Evolutionary conservation across 2,797 vertebrate genomes (phyloP), one percentile per base, ranked within the genome.

Genomic region (Chanos chanos): DNA sequence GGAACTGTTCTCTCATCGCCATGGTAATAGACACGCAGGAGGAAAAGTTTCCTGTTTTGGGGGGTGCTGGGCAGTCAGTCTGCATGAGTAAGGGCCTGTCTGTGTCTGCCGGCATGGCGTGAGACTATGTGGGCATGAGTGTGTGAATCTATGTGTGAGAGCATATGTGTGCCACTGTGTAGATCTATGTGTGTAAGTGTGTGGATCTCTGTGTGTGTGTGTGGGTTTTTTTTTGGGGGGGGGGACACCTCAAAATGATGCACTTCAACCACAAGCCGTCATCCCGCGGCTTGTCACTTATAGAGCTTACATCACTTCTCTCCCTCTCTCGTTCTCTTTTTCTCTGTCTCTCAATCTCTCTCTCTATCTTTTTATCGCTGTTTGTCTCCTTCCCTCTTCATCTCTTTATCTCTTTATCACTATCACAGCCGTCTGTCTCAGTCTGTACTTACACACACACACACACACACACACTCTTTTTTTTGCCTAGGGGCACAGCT

Each of bases 241-340:
- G n/a, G 39, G 41, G 27, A 60, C 19, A 61, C 61, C 54, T 62
- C 52, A 61, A 71, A 53, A 53, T 25, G n/a, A 66, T 50, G 58
- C 51, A 55, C 45, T 48, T 40, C 31, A 64, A 44, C 41, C 39
- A 10, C 16, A 69, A 67, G 50, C 57, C 72, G 36, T 45, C 44
- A 52, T 50, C 15, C 64, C 48, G 27, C 27, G n/a, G n/a, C 30
- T 19, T 50, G 30, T 44, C 13, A 28, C 47, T 18, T 39, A 37
- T 22, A 10, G 44, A 30, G 8, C 22, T 58, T 28, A 8, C n/a
- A 30, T 55, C 51, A 36, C 43, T 53, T 43, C 13, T 21, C 21
- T n/a, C n/a, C n/a, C n/a, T n/a, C n/a, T n/a, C n/a, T n/a, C n/a
- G n/a, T n/a, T n/a, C n/a, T n/a, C 31, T 31, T 33, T 36, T 18